Conservation (phyloP, 2,888 invertebrate species). For the Chouioia cunea region DNA sequence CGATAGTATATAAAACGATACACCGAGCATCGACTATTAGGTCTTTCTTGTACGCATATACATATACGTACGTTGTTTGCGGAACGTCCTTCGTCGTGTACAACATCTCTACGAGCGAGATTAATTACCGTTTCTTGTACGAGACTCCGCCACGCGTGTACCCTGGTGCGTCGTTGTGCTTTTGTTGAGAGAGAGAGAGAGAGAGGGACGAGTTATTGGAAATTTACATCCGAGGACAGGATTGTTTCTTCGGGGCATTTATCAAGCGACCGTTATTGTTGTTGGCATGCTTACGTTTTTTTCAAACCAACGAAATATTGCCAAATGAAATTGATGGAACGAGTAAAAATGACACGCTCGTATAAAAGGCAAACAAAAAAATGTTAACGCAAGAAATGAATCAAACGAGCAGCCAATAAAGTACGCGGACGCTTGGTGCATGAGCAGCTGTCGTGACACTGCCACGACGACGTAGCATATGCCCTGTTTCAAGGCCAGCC, state of each 20-base stretch:
- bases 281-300: no score
- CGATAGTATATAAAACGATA: constrained; percentile 47
- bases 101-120: no score
- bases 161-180: background rate
- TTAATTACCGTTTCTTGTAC: no score
- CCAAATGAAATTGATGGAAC: background rate
- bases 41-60: constrained; percentile 5
- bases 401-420: background rate
- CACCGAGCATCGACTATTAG: constrained; percentile 20
- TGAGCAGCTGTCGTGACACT: background rate
- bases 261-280: no score
- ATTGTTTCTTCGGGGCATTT: no score
- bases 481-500: no score
- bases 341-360: background rate
- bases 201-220: background rate
- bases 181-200: constrained; percentile 4
- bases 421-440: no score
- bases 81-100: no score
- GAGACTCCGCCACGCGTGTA: background rate
- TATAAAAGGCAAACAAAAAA: background rate
- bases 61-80: no score
- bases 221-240: no score
- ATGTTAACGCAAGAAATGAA: background rate
- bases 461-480: background rate
- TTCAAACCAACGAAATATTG: no score